A percentile compares a stretch with the other conserved stretches of the same genome.
Conservation (phyloP, 1,140 invertebrate genomes). For the Metopolophium dirhodum region DNA sequence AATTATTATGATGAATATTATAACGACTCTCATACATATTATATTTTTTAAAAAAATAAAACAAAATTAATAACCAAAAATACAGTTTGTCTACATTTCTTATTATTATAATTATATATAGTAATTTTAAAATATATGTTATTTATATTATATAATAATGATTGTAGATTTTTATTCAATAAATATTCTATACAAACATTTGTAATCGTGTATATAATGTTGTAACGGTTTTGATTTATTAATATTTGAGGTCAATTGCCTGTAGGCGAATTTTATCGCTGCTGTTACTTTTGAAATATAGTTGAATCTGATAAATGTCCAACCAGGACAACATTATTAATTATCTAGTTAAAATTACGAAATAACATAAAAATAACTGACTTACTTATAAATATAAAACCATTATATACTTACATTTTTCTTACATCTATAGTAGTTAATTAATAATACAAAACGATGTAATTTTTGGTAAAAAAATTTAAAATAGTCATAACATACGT, state of each 20-base stretch:
- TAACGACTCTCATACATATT: not conserved
- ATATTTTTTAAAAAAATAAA: too few species aligned
- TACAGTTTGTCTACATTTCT: not conserved
- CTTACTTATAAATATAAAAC: not conserved
- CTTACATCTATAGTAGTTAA: too few species aligned
- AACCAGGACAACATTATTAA: constrained; percentile 46
- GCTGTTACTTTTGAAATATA: not conserved
- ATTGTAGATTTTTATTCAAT: not conserved
- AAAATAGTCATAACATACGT: too few species aligned
- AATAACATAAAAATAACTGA: not conserved
- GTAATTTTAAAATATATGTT: not conserved
- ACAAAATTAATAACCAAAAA: too few species aligned
- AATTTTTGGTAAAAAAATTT: too few species aligned
- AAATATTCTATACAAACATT: not conserved
- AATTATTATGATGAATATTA: too few species aligned
- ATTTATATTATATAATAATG: not conserved
- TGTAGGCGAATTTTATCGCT: constrained; percentile 34
- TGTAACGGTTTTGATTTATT: constrained; percentile 51
- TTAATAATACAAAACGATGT: not conserved
- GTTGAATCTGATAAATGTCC: constrained; percentile 46
- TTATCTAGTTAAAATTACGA: constrained; percentile 24
- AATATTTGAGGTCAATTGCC: constrained; percentile 29
- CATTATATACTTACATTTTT: too few species aligned
- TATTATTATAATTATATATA: not conserved
- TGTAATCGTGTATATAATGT: not conserved